Conservation (phyloP, 2,113 vertebrate species). For the Rynchops niger region DNA sequence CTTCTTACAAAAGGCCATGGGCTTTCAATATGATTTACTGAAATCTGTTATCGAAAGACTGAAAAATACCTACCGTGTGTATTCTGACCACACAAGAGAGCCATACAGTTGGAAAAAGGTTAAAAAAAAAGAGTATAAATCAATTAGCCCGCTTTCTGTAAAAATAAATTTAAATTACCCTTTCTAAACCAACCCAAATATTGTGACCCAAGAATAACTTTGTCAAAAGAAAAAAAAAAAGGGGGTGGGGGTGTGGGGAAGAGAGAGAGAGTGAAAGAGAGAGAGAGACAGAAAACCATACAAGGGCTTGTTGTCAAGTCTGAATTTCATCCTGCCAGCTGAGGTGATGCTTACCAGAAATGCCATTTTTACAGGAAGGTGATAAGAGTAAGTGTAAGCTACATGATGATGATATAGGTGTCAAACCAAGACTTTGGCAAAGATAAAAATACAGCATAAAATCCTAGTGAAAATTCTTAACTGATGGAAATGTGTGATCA, state of each 20-base stretch:
- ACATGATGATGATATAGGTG: constrained; percentile 29
- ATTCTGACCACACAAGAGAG: not conserved
- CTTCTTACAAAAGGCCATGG: not conserved
- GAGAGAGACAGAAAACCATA: not conserved
- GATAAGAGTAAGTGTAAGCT: constrained; percentile 52
- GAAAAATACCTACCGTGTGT: not conserved
- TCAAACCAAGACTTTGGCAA: constrained; percentile 54
- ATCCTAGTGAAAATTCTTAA: constrained; percentile 31
- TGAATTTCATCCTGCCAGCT: constrained; percentile 48
- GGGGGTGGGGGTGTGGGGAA: fast-evolving
- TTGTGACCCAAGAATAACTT: not conserved
- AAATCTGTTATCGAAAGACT: not conserved
- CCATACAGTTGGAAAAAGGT: not conserved
- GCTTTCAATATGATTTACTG: constrained; percentile 8
- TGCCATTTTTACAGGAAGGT: constrained; percentile 43
- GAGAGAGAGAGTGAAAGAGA: not conserved
- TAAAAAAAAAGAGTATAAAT: not conserved
- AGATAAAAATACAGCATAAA: constrained; percentile 32
- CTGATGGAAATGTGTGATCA: constrained; percentile 25
- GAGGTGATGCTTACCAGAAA: constrained; percentile 58
- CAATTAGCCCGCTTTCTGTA: not conserved
- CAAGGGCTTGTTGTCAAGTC: constrained; percentile 27
- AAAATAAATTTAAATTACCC: not conserved
- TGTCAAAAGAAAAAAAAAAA: not conserved
- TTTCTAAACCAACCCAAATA: not conserved